Evolutionary conservation across 2,797 vertebrate genomes (phyloP), one percentile per base, ranked within the genome.

Genomic region (Muscicapa striata): DNA sequence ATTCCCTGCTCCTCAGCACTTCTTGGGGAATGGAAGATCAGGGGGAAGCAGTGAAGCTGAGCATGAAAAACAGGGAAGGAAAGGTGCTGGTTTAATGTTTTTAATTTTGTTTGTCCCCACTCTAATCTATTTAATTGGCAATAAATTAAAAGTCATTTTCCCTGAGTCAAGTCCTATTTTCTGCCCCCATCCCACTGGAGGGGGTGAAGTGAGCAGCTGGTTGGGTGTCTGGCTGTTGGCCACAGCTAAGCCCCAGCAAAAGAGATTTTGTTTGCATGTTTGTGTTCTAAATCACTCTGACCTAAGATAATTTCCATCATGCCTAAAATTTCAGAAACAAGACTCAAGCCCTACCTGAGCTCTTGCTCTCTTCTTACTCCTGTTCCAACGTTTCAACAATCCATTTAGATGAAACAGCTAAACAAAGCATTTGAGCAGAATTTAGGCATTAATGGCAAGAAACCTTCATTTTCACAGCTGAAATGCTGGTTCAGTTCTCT

Each of bases 1-100:
- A 5, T 34, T 85, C 21, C 30, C 26, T 29, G n/a, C 8, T 21
- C 8, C 12, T 4, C 26, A 30, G 10, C 4, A 8, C 36, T 43
- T 32, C n/a, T 16, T 32, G 16, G 0, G 0, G 5, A 6, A 9
- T 27, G 29, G 15, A 76, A 14, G 40, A 34, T 34, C 0, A 0
- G 30, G 30, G 68, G 15, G 32, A 85, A 72, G 15, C 8, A 29
- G 20, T n/a, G 49, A 83, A 52, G 40, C 0, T 55, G 20, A 83
- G 6, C 24, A 54, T 13, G 24, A 29, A 58, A 80, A 92, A 73
- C 3, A 5, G 3, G 16, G 10, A 30, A 51, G 27, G 24, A 51
- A 87, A 63, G n/a, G 11, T 48, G 27, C 6, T 51, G 14, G 1
- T 51, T 88, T 63, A 70, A 55, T 59, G 17, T 30, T 67, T 84